phyloP scores from a whole-genome alignment of 2,113 vertebrate genomes.

The Oncorhynchus keta region DNA sequence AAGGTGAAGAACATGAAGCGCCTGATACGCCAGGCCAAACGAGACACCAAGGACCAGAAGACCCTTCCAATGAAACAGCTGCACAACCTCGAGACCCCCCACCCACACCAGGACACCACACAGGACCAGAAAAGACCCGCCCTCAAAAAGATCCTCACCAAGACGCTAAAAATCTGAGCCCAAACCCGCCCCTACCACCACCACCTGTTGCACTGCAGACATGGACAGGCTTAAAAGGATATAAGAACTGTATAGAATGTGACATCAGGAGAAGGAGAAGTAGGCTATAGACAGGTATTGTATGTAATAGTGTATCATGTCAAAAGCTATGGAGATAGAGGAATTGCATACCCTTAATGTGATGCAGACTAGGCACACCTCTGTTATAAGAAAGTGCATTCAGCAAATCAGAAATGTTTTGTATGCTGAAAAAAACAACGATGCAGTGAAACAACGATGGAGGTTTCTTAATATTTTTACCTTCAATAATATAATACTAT shows the following conservation, averaged over 20 bases:
- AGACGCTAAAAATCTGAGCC: conserved; percentile 66
- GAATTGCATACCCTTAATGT: background rate
- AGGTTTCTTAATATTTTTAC: background rate
- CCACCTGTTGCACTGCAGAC: background rate
- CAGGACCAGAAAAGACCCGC: conserved; percentile 57
- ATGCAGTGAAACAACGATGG: too few relatives aligned
- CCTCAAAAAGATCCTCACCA: conserved; percentile 62
- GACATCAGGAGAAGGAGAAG: background rate
- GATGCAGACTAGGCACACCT: background rate
- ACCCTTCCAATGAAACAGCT: conserved; percentile 71
- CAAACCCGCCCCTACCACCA: conserved; percentile 37
- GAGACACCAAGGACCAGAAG: conserved; percentile 71
- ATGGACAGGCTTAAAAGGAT: background rate
- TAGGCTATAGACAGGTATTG: background rate
- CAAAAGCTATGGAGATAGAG: background rate
- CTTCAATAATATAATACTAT: background rate
- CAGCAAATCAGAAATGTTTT: background rate
- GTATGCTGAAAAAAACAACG: background rate
- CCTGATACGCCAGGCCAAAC: conserved; percentile 75
- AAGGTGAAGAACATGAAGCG: conserved; percentile 83
- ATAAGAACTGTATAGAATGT: background rate
- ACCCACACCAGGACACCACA: conserved; percentile 73
- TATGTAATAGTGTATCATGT: background rate
- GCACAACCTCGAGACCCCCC: conserved; percentile 57
- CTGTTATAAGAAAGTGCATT: background rate